These are phyloP conservation scores for Barypeithes pellucidus DNA, from an alignment of 2,888 invertebrate genomes.

Conservation along the genomic window DNA sequence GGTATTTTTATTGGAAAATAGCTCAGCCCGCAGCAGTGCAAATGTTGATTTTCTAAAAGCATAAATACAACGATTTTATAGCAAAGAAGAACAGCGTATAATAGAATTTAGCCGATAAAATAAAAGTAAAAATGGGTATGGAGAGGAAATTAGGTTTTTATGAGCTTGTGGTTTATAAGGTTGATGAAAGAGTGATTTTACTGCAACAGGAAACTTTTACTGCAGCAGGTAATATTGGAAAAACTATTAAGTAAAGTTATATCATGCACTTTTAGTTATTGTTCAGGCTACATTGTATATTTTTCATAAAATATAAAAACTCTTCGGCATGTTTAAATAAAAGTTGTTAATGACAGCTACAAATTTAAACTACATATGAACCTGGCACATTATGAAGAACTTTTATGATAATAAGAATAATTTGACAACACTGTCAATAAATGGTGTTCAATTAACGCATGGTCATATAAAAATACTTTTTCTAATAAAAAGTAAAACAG, in stretches of 20 bases:
- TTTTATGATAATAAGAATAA: too few species aligned
- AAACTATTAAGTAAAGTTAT: background rate
- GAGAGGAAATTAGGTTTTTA: background rate
- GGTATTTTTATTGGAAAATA: too few species aligned
- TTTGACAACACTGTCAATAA: too few species aligned
- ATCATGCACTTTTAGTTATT: background rate
- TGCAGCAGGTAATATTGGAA: background rate
- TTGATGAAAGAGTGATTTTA: background rate
- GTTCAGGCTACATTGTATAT: background rate
- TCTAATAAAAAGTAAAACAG: too few species aligned
- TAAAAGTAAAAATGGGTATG: background rate
- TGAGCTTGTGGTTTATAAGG: background rate
- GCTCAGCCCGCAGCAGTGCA: background rate
- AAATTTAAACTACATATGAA: too few species aligned
- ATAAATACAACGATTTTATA: background rate
- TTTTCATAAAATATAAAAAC: too few species aligned
- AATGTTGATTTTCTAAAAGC: conserved; percentile 7
- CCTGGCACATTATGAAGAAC: too few species aligned
- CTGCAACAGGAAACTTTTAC: background rate
- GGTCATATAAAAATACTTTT: too few species aligned
- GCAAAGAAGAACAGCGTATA: background rate
- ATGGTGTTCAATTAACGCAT: too few species aligned
- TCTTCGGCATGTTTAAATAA: too few species aligned
- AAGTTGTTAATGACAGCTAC: too few species aligned
- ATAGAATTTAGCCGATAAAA: background rate